Base-by-base conservation (phyloP, 2,797 vertebrate genomes). In the Diglossa cyanea region DNA sequence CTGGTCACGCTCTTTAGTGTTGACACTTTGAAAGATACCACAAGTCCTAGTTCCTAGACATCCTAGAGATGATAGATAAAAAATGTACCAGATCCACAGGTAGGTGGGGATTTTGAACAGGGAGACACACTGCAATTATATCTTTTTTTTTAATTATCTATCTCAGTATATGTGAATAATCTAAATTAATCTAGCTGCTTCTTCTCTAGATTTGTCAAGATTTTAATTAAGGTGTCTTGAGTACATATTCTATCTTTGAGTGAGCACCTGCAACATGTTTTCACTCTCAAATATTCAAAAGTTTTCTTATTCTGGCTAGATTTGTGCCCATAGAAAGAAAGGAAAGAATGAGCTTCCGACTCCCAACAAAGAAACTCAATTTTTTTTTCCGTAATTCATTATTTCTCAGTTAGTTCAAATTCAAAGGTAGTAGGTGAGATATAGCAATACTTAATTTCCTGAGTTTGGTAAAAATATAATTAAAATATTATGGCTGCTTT, bases 301-400 rank as follows among this genome's bases (percentile, higher is more conserved):
- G 1, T n/a, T 90, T 65, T 61, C 17, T 3, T 60, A 17, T 44
- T 63, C 55, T 44, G 8, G 6, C 7, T 76, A n/a, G 54, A 2
- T 74, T 78, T 67, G 6, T 60, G 28, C 84, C 16, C 30, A 66
- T 17, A 66, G 44, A n/a, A 86, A 57, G 16, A 72, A 83, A 65
- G 10, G 26, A 66, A 82, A 74, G 6, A 66, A 58, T 39, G 17
- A 60, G 8, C 5, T 55, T 21, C 62, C 30, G 24, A 54, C 4
- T 65, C 2, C 12, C 9, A 68, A 68, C 8, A 50, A 63, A 25
- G 4, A 54, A 50, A 11, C 16, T 51, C 2, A 12, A 0, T n/a
- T 30, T 63, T 14, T 42, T 40, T 62, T 28, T 4, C 11, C 17
- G 2, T 54, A 55, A 81, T 72, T 44, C 8, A 13, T 26, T 78